Evolutionary conservation across 2,888 invertebrate species (phyloP), one percentile per base, ranked within the genome.

Genomic region (Pandemis cinnamomeana): DNA sequence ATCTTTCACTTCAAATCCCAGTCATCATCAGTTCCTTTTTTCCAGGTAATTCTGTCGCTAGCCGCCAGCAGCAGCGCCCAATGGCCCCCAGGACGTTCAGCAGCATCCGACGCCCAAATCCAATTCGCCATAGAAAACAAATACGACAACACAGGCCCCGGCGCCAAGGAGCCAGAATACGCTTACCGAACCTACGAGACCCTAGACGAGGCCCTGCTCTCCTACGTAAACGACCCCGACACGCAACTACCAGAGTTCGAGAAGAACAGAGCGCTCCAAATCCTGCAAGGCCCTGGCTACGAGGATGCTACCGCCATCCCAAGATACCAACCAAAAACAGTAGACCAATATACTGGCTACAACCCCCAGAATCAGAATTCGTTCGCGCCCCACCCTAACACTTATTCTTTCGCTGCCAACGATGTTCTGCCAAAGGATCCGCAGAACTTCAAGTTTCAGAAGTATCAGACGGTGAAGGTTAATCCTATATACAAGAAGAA

Each of bases 101-200:
- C 88, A 1, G 94, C 94, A 0, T 89, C 94, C 0, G 83, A 86
- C 13, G 83, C 90, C 0, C 94, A 94, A 79, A 88, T 93, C 62
- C 84, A 85, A 58, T 92, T 91, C 76, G 94, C 94, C 11, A 74
- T 88, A 36, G 92, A 94, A 62, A 94, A 91, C 84, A 89, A 90
- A 77, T 94, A 91, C 75, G 94, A 94, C 76, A 86, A 91, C 79
- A 94, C 94, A 0, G 94, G 94, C 7, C 94, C 94, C 0, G 93
- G 92, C 5, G 89, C 92, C 0, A 89, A 88, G 36, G 75, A 79
- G 1, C 87, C 83, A 0, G 89, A 88, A 68, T 83, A 80, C 72
- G 94, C 93, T 0, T 92, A 90, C 84, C 84, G 85, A 36, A 91
- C 90, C 0, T 92, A 89, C 82, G 87, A 84, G 36, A 89, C 78